Evolutionary conservation across 1,140 invertebrate genomes (phyloP), one percentile per base, ranked within the genome.

Genomic region (Penaeus vannamei): DNA sequence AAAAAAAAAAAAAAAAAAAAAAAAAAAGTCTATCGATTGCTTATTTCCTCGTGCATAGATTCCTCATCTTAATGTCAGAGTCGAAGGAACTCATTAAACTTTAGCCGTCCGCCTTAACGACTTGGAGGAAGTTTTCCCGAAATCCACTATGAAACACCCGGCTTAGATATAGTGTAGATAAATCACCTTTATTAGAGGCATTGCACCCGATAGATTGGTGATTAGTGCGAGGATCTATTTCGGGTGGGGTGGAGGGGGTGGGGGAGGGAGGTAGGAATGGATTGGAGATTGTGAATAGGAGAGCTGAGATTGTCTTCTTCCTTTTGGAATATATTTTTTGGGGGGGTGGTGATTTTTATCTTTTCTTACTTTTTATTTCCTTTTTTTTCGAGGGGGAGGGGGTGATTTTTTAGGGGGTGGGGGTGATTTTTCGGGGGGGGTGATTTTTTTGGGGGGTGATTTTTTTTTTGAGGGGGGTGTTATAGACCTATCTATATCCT

Each of bases 21-120:
- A 46, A 10, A 46, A 46, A 46, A 46, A 5, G 3, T 46, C 42
- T 14, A 53, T 53, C n/a, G 72, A 42, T 32, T 26, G 42, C 36
- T 26, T 85, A 32, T 76, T 72, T 53, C 60, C 64, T 20, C 19
- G 42, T 79, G 81, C 60, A 88, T 88, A 88, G 86, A 88, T 88
- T 84, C 86, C 46, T 88, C 86, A 88, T 88, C 80, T 88, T 88
- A 88, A 88, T 88, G 86, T 69, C 26, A 29, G 26, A 76, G 61
- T 83, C 86, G 53, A 84, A 80, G 86, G 83, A 88, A 84, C 86
- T 88, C 86, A 88, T 88, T 88, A 72, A 88, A 88, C 86, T 88
- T 88, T 88, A 88, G 80, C 14, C 86, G 83, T 88, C 86, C 80
- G 77, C 86, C 60, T 84, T 88, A 88, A 88, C 86, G 86, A 88